Conservation (phyloP, 1,140 invertebrate genomes). For the Anoplolepis gracilipes region DNA sequence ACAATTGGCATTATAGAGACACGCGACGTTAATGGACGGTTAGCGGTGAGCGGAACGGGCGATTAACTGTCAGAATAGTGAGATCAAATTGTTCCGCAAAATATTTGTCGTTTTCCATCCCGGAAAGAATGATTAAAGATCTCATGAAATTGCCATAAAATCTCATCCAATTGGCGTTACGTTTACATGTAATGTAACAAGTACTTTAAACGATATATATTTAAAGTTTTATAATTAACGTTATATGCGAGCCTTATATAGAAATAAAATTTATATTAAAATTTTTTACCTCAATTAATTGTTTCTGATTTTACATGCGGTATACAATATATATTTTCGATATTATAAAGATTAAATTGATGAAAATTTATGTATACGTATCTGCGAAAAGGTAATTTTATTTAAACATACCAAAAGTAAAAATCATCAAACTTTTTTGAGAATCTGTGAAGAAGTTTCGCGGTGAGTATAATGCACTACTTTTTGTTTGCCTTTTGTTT, state of each 20-base stretch:
- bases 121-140: slow-evolving; percentile 6
- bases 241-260: not conserved
- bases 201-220: not conserved
- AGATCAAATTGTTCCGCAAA: slow-evolving; percentile 17
- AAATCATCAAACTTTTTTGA: not conserved
- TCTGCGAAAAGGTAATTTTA: not conserved
- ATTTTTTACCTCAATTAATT: not conserved
- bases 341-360: not conserved
- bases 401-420: not conserved
- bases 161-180: not conserved
- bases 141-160: too few species aligned
- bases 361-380: not conserved
- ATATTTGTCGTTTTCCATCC: not conserved
- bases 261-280: not conserved
- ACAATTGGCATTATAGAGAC: not conserved
- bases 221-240: not conserved
- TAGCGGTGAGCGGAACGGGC: slow-evolving; percentile 4
- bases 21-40: slow-evolving; percentile 37
- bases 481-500: not conserved
- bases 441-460: slow-evolving; percentile 7
- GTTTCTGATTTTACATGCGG: not conserved
- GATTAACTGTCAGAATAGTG: not conserved
- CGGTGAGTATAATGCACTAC: not conserved
- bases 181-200: not conserved
- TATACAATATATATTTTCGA: not conserved